Evolutionary conservation across 23 tunicate species (phyloP).

Genomic region (Ascidia mentula): DNA sequence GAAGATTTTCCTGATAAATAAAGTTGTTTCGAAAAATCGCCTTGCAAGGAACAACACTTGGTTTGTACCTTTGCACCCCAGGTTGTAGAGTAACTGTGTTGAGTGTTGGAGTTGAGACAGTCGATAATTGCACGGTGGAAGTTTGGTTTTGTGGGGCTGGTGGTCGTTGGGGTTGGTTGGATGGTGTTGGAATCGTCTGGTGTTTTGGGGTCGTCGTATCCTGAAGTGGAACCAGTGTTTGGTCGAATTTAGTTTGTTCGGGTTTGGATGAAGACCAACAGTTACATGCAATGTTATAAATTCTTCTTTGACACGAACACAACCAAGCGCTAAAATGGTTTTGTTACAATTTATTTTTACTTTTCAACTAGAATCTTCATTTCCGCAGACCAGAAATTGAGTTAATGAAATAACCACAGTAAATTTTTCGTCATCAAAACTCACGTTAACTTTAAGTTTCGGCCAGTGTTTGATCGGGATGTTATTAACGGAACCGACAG

Average conservation of each 20-base stretch:
- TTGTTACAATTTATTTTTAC: too few relatives aligned
- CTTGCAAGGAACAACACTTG: background rate
- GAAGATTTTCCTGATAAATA: too few relatives aligned
- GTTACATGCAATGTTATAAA: too few relatives aligned
- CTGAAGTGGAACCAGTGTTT: background rate
- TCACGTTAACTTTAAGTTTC: constrained; percentile 29
- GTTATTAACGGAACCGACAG: constrained; percentile 78
- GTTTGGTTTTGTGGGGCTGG: background rate
- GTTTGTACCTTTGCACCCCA: constrained; percentile 38
- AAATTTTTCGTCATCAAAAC: too few relatives aligned
- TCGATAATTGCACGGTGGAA: background rate
- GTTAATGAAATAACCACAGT: too few relatives aligned
- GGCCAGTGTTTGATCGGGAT: constrained; percentile 76
- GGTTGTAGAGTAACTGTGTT: constrained; percentile 53
- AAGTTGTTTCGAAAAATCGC: too few relatives aligned
- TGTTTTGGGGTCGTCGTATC: background rate
- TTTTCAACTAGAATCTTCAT: too few relatives aligned
- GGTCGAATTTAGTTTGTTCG: too few relatives aligned
- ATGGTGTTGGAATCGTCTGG: background rate
- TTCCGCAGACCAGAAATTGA: too few relatives aligned
- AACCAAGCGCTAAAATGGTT: too few relatives aligned
- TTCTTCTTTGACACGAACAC: too few relatives aligned
- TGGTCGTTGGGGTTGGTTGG: background rate
- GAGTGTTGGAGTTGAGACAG: constrained; percentile 51
- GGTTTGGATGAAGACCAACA: too few relatives aligned